Evolutionary conservation across 2,113 vertebrate genomes (phyloP), one percentile per base, ranked within the genome.

Genomic region (Siphamia tubifer): DNA sequence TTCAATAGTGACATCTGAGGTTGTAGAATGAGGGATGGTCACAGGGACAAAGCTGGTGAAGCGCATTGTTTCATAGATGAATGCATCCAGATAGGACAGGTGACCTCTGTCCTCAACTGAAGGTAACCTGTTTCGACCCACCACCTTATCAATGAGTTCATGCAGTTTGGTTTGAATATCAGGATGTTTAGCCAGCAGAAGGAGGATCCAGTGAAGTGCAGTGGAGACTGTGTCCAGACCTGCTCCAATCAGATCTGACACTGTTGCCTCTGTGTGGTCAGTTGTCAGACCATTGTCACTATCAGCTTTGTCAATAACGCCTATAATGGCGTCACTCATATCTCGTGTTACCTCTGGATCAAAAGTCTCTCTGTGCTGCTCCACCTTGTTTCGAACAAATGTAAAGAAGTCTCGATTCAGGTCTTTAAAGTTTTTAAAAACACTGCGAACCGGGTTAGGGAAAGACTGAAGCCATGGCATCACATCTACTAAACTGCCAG

Each of bases 1-100:
- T 5, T 90, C 79, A 0, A 96, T 84, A 3, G 85, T 89, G 38
- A 94, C 93, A 0, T 94, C 91, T 0, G 90, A 79, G 3, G 94
- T 95, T 62, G 94, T 95, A n/a, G 94, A 93, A 17, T 95, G 95
- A 0, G 95, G 94, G 71, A 96, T 94, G 78, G 94, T 94, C 74
- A 95, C 38, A 0, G 94, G 94, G 24, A 96, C 92, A 1, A 95
- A 96, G 89, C 94, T 95, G 55, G 89, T 94, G 86, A 90, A 95
- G 52, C 94, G 90, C 85, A 95, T 88, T 1, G 90, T 90, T 40
- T 96, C 94, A 0, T 91, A 93, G 68, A 95, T 91, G 67, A 95
- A 95, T 10, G 94, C 93, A 1, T 95, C 93, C 70, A 95, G 77
- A 64, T 84, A 86, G 0, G 91, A 77, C 19, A 95, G 72, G 1